Evolutionary conservation across 92 coral and sea anemone species (phyloP).

Genomic region (Bergia puertoricense): DNA sequence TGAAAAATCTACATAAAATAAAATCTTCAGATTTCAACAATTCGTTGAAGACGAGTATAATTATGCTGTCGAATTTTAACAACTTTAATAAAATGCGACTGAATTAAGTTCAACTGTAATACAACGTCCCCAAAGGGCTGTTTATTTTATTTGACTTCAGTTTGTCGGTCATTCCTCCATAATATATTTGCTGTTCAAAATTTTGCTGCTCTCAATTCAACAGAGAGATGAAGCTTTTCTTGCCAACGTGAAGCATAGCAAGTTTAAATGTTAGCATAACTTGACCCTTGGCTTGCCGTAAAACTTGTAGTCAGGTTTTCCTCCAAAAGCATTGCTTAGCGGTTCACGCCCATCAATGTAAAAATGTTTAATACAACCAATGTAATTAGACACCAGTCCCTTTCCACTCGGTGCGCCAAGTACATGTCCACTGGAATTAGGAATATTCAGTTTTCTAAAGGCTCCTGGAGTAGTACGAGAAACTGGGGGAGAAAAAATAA

Average conservation of each 20-base stretch:
- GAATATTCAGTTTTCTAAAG: constrained; percentile 79
- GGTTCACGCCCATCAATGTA: constrained; percentile 86
- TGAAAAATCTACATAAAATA: no score
- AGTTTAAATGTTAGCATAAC: background rate
- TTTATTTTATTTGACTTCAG: no score
- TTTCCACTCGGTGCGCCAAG: constrained; percentile 81
- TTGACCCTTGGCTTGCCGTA: constrained; percentile 42
- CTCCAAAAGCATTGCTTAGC: constrained; percentile 69
- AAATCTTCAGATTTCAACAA: no score
- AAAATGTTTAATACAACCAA: constrained; percentile 90
- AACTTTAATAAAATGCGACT: no score
- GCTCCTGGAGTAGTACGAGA: constrained; percentile 65
- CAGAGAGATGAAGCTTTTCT: background rate
- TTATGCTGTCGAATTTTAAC: no score
- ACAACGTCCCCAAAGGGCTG: no score
- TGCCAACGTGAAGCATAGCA: background rate
- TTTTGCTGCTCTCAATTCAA: background rate
- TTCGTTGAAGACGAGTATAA: no score
- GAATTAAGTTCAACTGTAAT: no score
- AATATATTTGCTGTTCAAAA: no score
- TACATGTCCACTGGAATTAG: constrained; percentile 68
- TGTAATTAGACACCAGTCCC: constrained; percentile 66
- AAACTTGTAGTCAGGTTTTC: constrained; percentile 64
- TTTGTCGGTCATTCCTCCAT: background rate
- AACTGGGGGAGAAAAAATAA: constrained; percentile 30